Evolutionary conservation across 2,113 vertebrate species (phyloP), one percentile per base, ranked within the genome.

Genomic region (Urocolius indicus): DNA sequence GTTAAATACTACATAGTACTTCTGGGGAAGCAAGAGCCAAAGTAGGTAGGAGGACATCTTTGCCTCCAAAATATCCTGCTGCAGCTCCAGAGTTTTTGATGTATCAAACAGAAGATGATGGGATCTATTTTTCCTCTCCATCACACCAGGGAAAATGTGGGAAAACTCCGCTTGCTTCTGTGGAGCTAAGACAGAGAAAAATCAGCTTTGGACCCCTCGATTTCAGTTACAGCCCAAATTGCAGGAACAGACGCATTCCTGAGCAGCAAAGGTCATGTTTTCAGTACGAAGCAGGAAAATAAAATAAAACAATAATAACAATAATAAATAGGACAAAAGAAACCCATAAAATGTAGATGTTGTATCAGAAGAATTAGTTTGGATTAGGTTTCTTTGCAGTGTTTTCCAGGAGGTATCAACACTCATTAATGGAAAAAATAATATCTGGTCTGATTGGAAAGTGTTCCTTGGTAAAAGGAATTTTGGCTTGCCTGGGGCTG

Each of bases 381-480:
- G 63, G 61, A 93, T 49, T 13, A 24, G 45, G 49, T 87, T 87
- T 51, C 88, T 92, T 84, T 51, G 49, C n/a, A 6, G 63, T 84
- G 65, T 93, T 96, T 96, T 94, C 88, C 93, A 96, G 83, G 73
- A 90, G 88, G 66, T 72, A 95, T 97, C 95, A 97, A 93, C 96
- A 92, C 94, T 89, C 90, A 94, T 94, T 96, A 94, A 96, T 16
- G 86, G 93, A 89, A 94, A 89, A 95, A 95, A 90, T 94, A 93
- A 89, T 90, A 92, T 76, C 90, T 96, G 74, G 86, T 89, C 90
- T 94, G 88, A 93, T 89, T 95, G 96, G 94, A 93, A 93, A 95
- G 81, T 11, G 65, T 62, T 95, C 73, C 87, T 89, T 67, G 69
- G 85, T 96, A 94, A 87, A 90, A 96, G 85, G 96, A 97, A 95